Percentiles rank a stretch among this genome's conserved stretches.
Evolutionary conservation across 2,888 invertebrate species (phyloP).

Genomic region (Limnephilus auricula): DNA sequence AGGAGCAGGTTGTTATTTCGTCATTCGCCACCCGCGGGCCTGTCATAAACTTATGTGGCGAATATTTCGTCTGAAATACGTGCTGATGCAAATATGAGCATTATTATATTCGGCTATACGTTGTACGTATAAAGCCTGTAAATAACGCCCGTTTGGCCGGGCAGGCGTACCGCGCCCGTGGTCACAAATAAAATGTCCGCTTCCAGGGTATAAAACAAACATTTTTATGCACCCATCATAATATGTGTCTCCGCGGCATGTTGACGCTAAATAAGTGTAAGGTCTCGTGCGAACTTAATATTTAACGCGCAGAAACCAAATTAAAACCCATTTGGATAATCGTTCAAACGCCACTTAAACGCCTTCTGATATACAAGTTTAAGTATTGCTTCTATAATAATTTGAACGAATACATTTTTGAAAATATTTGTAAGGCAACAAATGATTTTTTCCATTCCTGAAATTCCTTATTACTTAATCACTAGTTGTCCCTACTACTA

Average conservation of each 20-base stretch:
- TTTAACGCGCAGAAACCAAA: not conserved
- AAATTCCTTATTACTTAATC: not conserved
- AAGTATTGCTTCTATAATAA: not conserved
- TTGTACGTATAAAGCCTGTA: conserved; percentile 26
- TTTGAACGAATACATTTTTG: not conserved
- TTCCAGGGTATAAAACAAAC: conserved; percentile 54
- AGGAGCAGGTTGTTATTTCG: not conserved
- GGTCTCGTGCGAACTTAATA: not conserved
- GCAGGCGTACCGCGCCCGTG: not conserved
- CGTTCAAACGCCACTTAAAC: not conserved
- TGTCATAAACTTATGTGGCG: conserved; percentile 48
- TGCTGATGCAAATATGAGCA: conserved; percentile 41
- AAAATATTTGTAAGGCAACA: not conserved
- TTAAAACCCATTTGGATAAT: not conserved
- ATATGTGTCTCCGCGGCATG: conserved; percentile 38
- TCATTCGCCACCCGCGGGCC: conserved; percentile 29
- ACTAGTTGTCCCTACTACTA: not conserved
- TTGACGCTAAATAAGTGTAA: not conserved
- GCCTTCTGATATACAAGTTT: not conserved
- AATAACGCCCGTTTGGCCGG: conserved; percentile 32
- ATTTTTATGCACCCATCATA: conserved; percentile 56
- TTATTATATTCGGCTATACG: not conserved
- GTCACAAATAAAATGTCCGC: conserved; percentile 45
- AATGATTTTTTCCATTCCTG: not conserved
- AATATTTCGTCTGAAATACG: conserved; percentile 45